A percentile compares a stretch with the other conserved stretches of the same genome.
Evolutionary conservation across 2,888 invertebrate genomes (phyloP).

Genomic region (Megalurothrips usitatus): DNA sequence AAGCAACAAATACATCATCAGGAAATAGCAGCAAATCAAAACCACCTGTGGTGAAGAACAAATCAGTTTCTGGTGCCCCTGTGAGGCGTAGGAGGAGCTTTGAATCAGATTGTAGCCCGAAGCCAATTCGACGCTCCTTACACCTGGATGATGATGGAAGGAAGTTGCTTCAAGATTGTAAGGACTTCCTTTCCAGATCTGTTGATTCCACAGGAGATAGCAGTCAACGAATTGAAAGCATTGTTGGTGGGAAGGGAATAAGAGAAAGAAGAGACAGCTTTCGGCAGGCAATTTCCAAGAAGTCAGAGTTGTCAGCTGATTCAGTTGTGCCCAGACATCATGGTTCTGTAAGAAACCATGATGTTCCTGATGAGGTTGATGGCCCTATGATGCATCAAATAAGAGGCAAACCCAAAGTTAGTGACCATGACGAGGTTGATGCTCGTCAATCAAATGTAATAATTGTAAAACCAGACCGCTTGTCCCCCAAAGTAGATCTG

Average conservation of each 20-base stretch:
- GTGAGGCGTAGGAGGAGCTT: constrained; percentile 34
- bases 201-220: constrained; percentile 31
- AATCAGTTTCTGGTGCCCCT: constrained; percentile 24
- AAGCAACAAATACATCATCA: constrained; percentile 32
- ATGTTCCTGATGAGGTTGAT: not conserved
- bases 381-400: not conserved
- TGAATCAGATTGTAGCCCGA: constrained; percentile 35
- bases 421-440: not conserved
- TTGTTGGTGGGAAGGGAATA: constrained; percentile 40
- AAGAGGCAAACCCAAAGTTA: not conserved
- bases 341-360: not conserved
- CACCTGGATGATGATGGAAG: constrained; percentile 36
- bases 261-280: constrained; percentile 44
- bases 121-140: not conserved
- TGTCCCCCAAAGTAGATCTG: not conserved
- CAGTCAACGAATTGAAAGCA: constrained; percentile 35
- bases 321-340: not conserved
- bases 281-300: constrained; percentile 43
- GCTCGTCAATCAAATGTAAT: not conserved
- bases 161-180: constrained; percentile 36
- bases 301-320: constrained; percentile 35
- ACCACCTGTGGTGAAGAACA: not conserved
- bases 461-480: not conserved
- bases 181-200: constrained; percentile 35
- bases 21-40: constrained; percentile 28